Evolutionary conservation across 2,888 invertebrate genomes (phyloP), one percentile per base, ranked within the genome.

Genomic region (Nemoura dubitans): DNA sequence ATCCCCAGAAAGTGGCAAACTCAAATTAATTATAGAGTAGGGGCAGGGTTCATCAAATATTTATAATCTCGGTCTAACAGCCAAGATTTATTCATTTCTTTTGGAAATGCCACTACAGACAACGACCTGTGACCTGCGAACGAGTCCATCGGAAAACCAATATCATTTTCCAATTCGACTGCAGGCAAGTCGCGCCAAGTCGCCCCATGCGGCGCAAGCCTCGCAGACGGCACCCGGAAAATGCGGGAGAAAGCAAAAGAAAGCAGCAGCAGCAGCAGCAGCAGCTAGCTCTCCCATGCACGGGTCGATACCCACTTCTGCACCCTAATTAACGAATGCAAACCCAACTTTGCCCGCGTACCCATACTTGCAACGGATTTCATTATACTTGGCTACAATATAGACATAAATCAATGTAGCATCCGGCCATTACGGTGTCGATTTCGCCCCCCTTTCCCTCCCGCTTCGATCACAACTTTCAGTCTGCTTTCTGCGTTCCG

Each of bases 151-250:
- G 89, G 89, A 88, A 89, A 89, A 89, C 89, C 89, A 89, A 89
- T 89, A 90, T 90, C 90, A 90, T 90, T 90, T 89, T 89, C 87
- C 88, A 89, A 89, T 89, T 89, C 89, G 90, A 81, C 43, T 59
- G 21, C n/a, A n/a, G n/a, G n/a, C n/a, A n/a, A n/a, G n/a, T n/a
- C n/a, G n/a, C n/a, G 59, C 59, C 14, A 3, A 59, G 59, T 14
- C 59, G 16, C 59, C 59, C 36, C 36, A 36, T 10, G 36, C 36
- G n/a, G 3, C 36, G 36, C 10, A 10, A 10, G 36, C 10, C 36
- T 36, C 36, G 36, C 36, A 10, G 36, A 36, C 36, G 36, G 5
- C 36, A 10, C n/a, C n/a, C 3, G 36, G 36, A 36, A 36, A 10
- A 36, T 10, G 36, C 5, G 36, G 10, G 36, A 3, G 36, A 10